A percentile compares a stretch with the other conserved stretches of the same genome.
These are phyloP conservation scores for Ahaetulla prasina DNA, from an alignment of 2,113 vertebrate genomes.

Conservation along the genomic window DNA sequence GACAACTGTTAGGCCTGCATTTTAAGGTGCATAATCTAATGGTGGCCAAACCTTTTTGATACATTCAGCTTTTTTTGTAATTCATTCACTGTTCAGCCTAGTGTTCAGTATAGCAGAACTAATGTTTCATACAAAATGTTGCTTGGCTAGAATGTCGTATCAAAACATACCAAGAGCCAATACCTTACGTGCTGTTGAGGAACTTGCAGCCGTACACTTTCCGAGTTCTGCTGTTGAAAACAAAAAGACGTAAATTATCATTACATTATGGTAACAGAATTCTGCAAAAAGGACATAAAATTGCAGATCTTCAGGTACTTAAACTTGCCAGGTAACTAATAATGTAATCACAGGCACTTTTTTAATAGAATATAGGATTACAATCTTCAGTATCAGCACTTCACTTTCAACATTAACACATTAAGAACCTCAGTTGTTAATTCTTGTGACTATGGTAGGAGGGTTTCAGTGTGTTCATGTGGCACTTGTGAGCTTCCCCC, in stretches of 20 bases:
- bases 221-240: conserved; percentile 67
- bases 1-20: neutral
- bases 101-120: neutral
- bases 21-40: neutral
- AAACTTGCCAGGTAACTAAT: neutral
- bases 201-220: conserved; percentile 69
- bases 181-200: conserved; percentile 72
- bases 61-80: neutral
- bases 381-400: neutral
- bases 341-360: neutral
- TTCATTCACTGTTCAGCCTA: neutral
- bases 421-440: neutral
- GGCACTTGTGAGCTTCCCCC: neutral
- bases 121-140: neutral
- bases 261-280: neutral
- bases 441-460: neutral
- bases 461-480: neutral
- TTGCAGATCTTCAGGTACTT: neutral
- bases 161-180: neutral
- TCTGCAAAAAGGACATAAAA: neutral
- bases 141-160: neutral
- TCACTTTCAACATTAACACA: neutral
- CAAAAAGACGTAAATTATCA: conserved; percentile 12
- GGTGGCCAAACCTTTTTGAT: neutral
- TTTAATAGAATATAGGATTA: neutral